phyloP scores from a whole-genome alignment of 2,888 invertebrate species.

The Tetropium fuscum region DNA sequence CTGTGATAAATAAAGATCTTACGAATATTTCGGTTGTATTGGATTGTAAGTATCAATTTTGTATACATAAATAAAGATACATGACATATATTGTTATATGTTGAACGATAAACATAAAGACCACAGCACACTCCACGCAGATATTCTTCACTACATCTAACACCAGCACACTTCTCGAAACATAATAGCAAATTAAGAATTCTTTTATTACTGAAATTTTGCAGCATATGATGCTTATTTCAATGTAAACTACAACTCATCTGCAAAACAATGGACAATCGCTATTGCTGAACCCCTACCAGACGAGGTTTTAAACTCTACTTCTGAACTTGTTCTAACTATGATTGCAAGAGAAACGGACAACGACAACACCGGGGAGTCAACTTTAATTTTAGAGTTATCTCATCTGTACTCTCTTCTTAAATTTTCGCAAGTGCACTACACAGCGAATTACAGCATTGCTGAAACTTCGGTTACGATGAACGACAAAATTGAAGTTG shows the following conservation, averaged over 20 bases:
- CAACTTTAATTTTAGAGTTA: slow-evolving; percentile 27
- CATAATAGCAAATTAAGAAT: neutral
- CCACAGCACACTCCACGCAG: neutral
- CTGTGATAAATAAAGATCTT: slow-evolving; percentile 23
- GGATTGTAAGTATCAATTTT: slow-evolving; percentile 34
- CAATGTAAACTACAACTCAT: slow-evolving; percentile 20
- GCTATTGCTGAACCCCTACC: slow-evolving; percentile 22
- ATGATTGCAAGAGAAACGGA: slow-evolving; percentile 23
- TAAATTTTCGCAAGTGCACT: slow-evolving; percentile 24
- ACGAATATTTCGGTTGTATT: slow-evolving; percentile 13
- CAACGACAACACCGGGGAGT: slow-evolving; percentile 21
- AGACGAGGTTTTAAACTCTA: slow-evolving; percentile 27
- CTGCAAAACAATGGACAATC: slow-evolving; percentile 28
- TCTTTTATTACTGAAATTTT: neutral
- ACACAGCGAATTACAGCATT: slow-evolving; percentile 28
- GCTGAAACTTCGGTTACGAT: slow-evolving; percentile 19
- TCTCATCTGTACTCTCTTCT: slow-evolving; percentile 11
- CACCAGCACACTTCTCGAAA: neutral
- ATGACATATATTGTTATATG: neutral
- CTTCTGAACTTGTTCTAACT: slow-evolving; percentile 28
- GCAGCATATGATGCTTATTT: slow-evolving; percentile 34
- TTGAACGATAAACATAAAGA: neutral
- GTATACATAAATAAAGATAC: neutral
- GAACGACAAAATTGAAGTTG: slow-evolving; percentile 21
- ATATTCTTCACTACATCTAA: neutral